Conservation (phyloP, 1,140 invertebrate species). For the Eciton burchellii region DNA sequence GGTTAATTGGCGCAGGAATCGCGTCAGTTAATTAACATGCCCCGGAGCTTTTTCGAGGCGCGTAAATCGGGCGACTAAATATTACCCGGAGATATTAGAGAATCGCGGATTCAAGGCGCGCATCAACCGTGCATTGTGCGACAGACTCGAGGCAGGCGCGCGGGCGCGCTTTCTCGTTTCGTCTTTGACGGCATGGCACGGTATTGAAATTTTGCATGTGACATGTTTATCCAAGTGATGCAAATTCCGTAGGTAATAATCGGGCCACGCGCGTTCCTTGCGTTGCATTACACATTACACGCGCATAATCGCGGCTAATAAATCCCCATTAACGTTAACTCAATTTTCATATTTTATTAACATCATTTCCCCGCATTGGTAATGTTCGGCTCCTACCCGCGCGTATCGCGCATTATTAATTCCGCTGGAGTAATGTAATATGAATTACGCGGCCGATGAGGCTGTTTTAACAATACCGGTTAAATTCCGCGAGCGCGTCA, state of each 20-base stretch:
- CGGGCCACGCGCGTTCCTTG: slow-evolving; percentile 33
- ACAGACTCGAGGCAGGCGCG: neutral
- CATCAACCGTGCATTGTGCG: neutral
- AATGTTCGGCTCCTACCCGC: slow-evolving; percentile 40
- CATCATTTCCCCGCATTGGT: slow-evolving; percentile 58
- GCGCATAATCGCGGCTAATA: slow-evolving; percentile 44
- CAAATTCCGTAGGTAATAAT: slow-evolving; percentile 48
- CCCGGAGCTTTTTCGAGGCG: too few relatives aligned
- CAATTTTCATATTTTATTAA: slow-evolving; percentile 63
- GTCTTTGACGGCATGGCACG: slow-evolving; percentile 21
- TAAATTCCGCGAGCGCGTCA: slow-evolving; percentile 52
- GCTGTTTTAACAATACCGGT: slow-evolving; percentile 39
- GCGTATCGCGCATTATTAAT: slow-evolving; percentile 53
- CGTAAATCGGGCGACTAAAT: too few relatives aligned
- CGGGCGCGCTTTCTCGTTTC: slow-evolving; percentile 2
- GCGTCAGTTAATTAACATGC: too few relatives aligned
- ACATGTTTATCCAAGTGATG: slow-evolving; percentile 59
- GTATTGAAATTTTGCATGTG: slow-evolving; percentile 50
- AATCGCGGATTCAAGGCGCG: neutral
- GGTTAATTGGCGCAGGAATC: too few relatives aligned
- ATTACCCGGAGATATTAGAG: too few relatives aligned
- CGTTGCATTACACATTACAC: slow-evolving; percentile 33
- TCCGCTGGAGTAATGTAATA: slow-evolving; percentile 47
- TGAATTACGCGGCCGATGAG: slow-evolving; percentile 44
- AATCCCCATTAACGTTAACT: slow-evolving; percentile 60